These are phyloP conservation scores for Neria commutata DNA, from an alignment of 2,888 invertebrate species.

Conservation along the genomic window DNA sequence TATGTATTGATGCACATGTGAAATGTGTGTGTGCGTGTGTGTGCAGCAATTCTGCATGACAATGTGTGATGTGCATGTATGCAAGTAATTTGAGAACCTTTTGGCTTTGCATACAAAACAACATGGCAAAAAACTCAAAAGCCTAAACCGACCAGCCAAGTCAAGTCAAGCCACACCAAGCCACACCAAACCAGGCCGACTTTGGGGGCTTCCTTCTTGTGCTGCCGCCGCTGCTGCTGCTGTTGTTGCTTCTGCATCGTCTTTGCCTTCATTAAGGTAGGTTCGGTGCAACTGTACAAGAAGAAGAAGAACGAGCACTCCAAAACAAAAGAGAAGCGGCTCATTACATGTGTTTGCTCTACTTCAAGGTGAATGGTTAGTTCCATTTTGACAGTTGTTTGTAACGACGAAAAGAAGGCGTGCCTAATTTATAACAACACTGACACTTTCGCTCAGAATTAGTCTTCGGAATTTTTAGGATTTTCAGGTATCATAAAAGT, in stretches of 20 bases:
- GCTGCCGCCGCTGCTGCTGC: slow-evolving; percentile 3
- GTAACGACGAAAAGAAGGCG: too few species aligned
- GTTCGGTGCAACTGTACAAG: slow-evolving; percentile 4
- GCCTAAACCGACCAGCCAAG: slow-evolving; percentile 55
- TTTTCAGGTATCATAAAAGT: too few species aligned
- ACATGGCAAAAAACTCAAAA: slow-evolving; percentile 46
- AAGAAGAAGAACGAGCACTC: slow-evolving; percentile 1
- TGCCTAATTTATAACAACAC: too few species aligned
- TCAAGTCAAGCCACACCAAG: too few species aligned
- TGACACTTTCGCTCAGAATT: slow-evolving; percentile 22
- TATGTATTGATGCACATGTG: too few species aligned
- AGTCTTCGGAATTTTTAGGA: too few species aligned
- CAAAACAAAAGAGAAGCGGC: slow-evolving; percentile 35
- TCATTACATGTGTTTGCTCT: slow-evolving; percentile 53
- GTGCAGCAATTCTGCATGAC: not conserved
- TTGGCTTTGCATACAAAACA: slow-evolving; percentile 38
- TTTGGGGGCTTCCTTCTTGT: slow-evolving; percentile 60
- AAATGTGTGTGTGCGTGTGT: too few species aligned
- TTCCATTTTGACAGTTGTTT: too few species aligned
- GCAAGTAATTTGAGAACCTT: slow-evolving; percentile 56
- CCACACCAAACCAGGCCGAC: too few species aligned
- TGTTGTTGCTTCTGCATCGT: slow-evolving; percentile 15
- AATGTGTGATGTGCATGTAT: slow-evolving; percentile 29
- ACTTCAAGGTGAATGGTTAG: slow-evolving; percentile 36
- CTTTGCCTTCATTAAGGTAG: slow-evolving; percentile 2